Evolutionary conservation across 2,797 vertebrate species (phyloP).

Genomic region (Micrastur ruficollis): DNA sequence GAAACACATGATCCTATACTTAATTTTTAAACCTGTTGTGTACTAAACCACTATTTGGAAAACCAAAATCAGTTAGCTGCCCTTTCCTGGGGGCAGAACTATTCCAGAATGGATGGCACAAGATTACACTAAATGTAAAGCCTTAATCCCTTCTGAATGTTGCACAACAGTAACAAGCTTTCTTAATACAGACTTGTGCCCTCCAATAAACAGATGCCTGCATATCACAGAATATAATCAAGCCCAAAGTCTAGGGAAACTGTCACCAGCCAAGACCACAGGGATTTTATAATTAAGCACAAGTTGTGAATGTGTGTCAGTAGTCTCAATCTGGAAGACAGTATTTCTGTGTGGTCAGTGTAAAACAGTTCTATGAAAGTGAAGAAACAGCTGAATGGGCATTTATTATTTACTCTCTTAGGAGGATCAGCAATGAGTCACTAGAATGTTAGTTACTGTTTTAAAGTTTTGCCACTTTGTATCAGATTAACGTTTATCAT

Average conservation of each 20-base stretch:
- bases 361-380: not conserved
- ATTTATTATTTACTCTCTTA: not conserved
- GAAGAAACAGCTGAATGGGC: not conserved
- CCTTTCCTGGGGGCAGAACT: not conserved
- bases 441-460: not conserved
- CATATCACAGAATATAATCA: conserved; percentile 1
- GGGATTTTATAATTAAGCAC: not conserved
- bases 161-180: not conserved
- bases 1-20: not conserved
- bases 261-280: not conserved
- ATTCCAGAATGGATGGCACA: not conserved
- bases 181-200: not conserved
- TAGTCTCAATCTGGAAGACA: not conserved
- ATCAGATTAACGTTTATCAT: not conserved
- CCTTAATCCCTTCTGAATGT: not conserved
- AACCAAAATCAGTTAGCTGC: not conserved
- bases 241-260: not conserved
- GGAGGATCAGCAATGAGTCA: not conserved
- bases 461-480: not conserved
- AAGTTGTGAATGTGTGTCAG: not conserved
- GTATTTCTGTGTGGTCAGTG: not conserved
- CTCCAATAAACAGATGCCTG: not conserved
- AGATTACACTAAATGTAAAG: not conserved
- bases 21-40: not conserved
- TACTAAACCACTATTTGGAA: not conserved